Evolutionary conservation across 2,113 vertebrate genomes (phyloP).

Genomic region (Oxygymnocypris stewartii): DNA sequence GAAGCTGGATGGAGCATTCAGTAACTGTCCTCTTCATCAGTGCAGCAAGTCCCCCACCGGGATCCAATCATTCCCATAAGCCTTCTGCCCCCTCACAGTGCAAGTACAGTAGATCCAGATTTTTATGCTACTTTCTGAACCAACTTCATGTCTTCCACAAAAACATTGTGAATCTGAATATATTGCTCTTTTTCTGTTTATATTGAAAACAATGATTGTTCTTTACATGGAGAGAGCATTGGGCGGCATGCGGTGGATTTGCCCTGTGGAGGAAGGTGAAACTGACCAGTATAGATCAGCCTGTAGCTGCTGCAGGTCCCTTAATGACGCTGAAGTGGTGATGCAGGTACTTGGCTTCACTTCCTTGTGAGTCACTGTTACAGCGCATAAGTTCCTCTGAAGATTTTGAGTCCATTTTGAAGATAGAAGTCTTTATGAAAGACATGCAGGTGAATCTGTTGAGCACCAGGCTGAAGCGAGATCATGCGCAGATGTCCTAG

Average conservation of each 20-base stretch:
- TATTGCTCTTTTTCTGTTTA: constrained; percentile 36
- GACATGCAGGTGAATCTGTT: neutral
- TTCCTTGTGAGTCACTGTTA: neutral
- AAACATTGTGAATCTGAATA: neutral
- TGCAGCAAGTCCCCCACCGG: neutral
- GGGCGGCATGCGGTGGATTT: constrained; percentile 29
- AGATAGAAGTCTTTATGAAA: neutral
- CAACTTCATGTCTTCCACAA: neutral
- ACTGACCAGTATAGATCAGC: neutral
- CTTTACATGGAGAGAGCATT: neutral
- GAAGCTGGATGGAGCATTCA: constrained; percentile 10
- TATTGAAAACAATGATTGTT: neutral
- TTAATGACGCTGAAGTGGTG: neutral
- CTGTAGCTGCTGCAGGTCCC: neutral
- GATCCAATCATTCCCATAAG: neutral
- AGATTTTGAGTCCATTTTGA: constrained; percentile 14
- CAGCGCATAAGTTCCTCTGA: neutral
- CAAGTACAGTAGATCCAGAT: neutral
- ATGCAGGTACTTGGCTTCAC: neutral
- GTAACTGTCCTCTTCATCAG: neutral
- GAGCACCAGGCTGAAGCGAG: neutral
- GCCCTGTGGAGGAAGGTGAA: constrained; percentile 3
- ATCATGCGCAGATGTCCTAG: constrained; percentile 8
- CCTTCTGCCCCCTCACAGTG: constrained; percentile 9
- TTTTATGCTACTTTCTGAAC: neutral